These are phyloP conservation scores for Clavelina lepadiformis DNA, from an alignment of 23 tunicate species.

Conservation along the genomic window DNA sequence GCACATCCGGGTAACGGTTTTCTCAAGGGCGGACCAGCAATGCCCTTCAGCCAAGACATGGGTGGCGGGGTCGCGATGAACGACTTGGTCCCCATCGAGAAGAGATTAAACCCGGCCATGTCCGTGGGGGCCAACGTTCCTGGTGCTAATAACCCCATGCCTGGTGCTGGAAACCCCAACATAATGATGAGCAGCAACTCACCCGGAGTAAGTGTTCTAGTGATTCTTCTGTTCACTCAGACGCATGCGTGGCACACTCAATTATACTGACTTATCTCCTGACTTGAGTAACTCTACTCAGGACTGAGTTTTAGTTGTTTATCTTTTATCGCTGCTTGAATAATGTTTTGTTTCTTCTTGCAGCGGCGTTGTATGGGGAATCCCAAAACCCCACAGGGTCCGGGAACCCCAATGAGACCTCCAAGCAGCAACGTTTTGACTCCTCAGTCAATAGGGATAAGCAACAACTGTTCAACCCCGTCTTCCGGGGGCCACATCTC, in stretches of 20 bases:
- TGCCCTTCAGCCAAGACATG: conserved; percentile 21
- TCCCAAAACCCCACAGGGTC: conserved; percentile 24
- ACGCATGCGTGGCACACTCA: no score
- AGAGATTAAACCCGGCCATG: conserved; percentile 42
- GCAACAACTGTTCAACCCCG: conserved; percentile 12
- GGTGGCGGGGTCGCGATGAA: conserved; percentile 50
- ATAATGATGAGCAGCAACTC: conserved; percentile 7
- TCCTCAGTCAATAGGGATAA: conserved; percentile 20
- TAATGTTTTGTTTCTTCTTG: not conserved
- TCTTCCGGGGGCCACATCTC: not conserved
- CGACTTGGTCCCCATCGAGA: conserved; percentile 71
- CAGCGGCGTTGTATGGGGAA: conserved; percentile 9
- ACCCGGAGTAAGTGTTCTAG: conserved; percentile 51
- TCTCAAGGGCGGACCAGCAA: conserved; percentile 8
- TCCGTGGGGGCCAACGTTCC: conserved; percentile 4
- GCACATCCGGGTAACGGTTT: not conserved
- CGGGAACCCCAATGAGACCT: conserved; percentile 30
- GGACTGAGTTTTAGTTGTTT: no score
- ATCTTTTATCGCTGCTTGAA: not conserved
- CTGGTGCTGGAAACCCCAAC: not conserved
- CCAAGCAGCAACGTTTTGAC: conserved; percentile 23
- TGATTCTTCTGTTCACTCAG: not conserved
- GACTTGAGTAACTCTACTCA: no score
- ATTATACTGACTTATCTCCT: no score
- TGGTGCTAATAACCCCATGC: not conserved